Percentiles rank a stretch among this genome's conserved stretches.
Evolutionary conservation across 2,797 vertebrate genomes (phyloP).

Genomic region (Megaceryle alcyon): DNA sequence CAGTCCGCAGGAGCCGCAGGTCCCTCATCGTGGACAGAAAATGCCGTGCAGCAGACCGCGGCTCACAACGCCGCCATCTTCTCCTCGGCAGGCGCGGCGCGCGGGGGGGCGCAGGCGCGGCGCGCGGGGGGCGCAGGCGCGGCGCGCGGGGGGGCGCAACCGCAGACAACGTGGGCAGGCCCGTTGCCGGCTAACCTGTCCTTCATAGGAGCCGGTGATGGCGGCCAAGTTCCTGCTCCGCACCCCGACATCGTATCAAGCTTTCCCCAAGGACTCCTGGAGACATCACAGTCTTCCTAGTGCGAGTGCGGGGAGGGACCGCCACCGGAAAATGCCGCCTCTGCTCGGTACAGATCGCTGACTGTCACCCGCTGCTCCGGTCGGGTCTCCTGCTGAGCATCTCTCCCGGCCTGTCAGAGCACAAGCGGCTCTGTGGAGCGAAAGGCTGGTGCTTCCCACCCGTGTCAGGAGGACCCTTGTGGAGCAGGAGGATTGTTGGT

Average conservation of each 20-base stretch:
- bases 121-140: neutral
- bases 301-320: neutral
- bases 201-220: neutral
- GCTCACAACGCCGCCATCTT: neutral
- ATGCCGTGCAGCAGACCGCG: accelerated
- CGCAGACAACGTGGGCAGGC: too few relatives aligned
- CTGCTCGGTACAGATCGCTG: accelerated
- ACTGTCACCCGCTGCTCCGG: neutral
- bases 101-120: neutral
- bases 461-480: accelerated
- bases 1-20: slow-evolving; percentile 83
- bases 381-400: neutral
- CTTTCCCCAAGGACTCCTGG: neutral
- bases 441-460: neutral
- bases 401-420: too few relatives aligned
- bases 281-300: too few relatives aligned
- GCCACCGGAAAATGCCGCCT: too few relatives aligned
- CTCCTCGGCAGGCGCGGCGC: neutral
- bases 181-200: too few relatives aligned
- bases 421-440: accelerated
- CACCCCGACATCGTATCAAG: too few relatives aligned
- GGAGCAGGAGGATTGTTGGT: neutral
- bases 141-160: neutral
- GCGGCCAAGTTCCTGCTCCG: neutral
- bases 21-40: slow-evolving; percentile 84